Evolutionary conservation across 2,888 invertebrate genomes (phyloP), one percentile per base, ranked within the genome.

Genomic region (Tenthredo mesomela): DNA sequence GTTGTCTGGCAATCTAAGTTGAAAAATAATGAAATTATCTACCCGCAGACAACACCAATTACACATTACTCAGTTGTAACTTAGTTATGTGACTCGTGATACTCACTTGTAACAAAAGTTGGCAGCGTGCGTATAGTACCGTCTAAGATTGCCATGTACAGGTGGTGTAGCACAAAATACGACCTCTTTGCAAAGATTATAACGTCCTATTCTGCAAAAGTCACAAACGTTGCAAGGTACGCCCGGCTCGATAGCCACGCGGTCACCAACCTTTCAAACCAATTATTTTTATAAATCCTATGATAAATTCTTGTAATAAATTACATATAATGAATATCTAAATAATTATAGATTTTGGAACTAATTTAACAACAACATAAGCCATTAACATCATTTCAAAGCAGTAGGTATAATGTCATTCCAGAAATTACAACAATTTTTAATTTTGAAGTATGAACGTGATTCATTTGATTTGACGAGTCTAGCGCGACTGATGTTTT

Each of bases 81-180:
- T 47, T 25, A 47, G 33, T 33, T 12, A 40, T 21, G 10, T 21
- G 2, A 43, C n/a, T 50, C 15, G 58, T 71, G 84, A 78, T 78
- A 90, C 93, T 94, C 92, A 97, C 97, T 97, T 98, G 94, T 95
- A 97, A 90, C 98, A 98, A 93, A 97, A 98, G 93, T 98, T 97
- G 9, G 97, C 97, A 7, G 98, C 97, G 91, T 99, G 99, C 67
- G 96, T 96, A 93, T 98, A 98, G 93, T 95, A 99, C 90, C 97
- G 95, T 75, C 96, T 95, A 43, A 99, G 95, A 93, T 97, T 98
- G 84, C 99, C 99, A 94, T 99, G 96, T 84, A 95, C 94, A 0
- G 99, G 99, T 0, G 99, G 99, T 0, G 99, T 99, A n/a, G 99
- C 99, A 93, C 98, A 98, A 94, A 99, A 99, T 84, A 94, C 91